A percentile compares a stretch with the other conserved stretches of the same genome.
Conservation (phyloP, 1,140 invertebrate genomes). For the Zeugodacus cucurbitae region DNA sequence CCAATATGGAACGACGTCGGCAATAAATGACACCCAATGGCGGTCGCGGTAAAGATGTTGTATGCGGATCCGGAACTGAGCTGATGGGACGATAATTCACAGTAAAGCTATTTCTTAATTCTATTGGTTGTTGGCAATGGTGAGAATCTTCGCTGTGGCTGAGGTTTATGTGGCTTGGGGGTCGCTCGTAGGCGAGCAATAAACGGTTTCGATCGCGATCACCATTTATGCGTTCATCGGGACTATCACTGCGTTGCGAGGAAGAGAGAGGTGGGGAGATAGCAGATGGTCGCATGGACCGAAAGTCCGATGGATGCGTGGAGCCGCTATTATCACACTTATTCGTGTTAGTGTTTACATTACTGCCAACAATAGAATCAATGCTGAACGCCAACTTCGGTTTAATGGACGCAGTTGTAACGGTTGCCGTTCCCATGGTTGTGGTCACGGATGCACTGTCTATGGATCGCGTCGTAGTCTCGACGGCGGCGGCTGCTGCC, state of each 20-base stretch:
- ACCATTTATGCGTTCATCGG: conserved; percentile 39
- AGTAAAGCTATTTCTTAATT: conserved; percentile 45
- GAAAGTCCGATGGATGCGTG: conserved; percentile 54
- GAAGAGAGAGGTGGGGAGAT: conserved; percentile 52
- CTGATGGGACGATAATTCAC: conserved; percentile 19
- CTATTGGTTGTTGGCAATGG: conserved; percentile 43
- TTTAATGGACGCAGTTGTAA: conserved; percentile 75
- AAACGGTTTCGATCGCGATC: neutral
- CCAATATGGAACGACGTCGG: conserved; percentile 53
- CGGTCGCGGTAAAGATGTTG: conserved; percentile 7
- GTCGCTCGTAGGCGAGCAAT: neutral
- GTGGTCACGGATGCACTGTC: neutral
- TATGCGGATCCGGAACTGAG: neutral
- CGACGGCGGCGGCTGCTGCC: conserved; percentile 44
- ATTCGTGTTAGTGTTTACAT: neutral
- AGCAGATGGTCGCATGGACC: conserved; percentile 51
- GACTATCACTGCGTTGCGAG: conserved; percentile 53
- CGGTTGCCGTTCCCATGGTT: conserved; percentile 13
- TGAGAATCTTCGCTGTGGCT: conserved; percentile 27
- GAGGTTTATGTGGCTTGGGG: conserved; percentile 6
- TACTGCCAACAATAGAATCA: conserved; percentile 89
- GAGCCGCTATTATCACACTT: conserved; percentile 51
- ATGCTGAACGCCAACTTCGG: conserved; percentile 95
- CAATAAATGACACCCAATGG: conserved; percentile 57
- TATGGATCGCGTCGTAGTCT: neutral